These are phyloP conservation scores for Philaethria dido DNA, from an alignment of 2,888 invertebrate species.

Conservation along the genomic window DNA sequence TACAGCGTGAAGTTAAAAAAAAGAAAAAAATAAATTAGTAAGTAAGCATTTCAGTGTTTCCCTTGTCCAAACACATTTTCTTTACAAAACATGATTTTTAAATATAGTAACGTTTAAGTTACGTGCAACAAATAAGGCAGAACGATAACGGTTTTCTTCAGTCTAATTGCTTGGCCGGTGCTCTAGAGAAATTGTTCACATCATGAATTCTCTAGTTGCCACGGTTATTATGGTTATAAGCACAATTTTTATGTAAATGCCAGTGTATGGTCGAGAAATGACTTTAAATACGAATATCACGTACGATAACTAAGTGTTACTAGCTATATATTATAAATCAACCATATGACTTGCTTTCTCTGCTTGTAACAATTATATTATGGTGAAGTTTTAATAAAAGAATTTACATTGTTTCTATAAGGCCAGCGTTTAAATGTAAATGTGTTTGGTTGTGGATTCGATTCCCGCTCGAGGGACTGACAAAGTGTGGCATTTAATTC, in stretches of 20 bases:
- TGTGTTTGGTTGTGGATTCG: too few species aligned
- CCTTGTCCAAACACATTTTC: neutral
- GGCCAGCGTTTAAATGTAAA: too few species aligned
- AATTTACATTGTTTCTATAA: too few species aligned
- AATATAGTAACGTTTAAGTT: conserved; percentile 22
- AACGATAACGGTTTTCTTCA: conserved; percentile 67
- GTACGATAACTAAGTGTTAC: conserved; percentile 8
- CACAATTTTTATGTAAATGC: conserved; percentile 34
- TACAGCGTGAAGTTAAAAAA: too few species aligned
- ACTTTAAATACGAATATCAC: conserved; percentile 8
- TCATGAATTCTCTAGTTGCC: conserved; percentile 34
- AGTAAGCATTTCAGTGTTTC: too few species aligned
- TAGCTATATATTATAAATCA: neutral
- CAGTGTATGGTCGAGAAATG: conserved; percentile 9
- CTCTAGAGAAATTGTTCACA: conserved; percentile 53
- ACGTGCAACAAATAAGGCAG: conserved; percentile 66
- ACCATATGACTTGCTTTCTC: neutral
- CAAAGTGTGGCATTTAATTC: too few species aligned
- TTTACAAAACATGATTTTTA: neutral
- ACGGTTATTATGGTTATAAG: conserved; percentile 35
- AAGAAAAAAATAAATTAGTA: too few species aligned
- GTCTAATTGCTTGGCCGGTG: conserved; percentile 63
- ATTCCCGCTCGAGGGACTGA: too few species aligned
- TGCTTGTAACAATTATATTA: neutral
- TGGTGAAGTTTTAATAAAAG: neutral